Evolutionary conservation across 2,113 vertebrate genomes (phyloP), one percentile per base, ranked within the genome.

Genomic region (Tapirus terrestris): DNA sequence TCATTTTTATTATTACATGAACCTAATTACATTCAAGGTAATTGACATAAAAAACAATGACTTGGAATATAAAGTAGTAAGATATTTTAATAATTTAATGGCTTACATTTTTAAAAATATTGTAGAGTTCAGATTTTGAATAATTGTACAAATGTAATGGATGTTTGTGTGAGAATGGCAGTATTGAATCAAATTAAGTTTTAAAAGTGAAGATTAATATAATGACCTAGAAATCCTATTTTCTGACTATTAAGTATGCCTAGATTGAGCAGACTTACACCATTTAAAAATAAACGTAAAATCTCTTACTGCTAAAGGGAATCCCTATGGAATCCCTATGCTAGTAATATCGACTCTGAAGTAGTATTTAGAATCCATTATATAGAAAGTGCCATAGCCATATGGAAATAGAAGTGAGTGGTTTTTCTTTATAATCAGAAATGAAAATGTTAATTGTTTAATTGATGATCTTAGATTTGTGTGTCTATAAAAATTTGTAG

Each of bases 21-120:
- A 45, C 48, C 87, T 94, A 61, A 73, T 88, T 92, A 88, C 17
- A 61, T 63, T 85, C 2, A 20, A 77, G 11, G 16, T 93, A 72
- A 91, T 58, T 93, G 60, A 60, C 65, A 16, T 56, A 80, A 86
- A 45, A 48, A 75, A 14, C 36, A 75, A 0, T 83, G 68, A 6
- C 16, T 48, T 95, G 25, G 68, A 97, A 85, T 97, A 85, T 94
- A 77, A 96, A 56, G 27, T 67, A 90, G 21, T 95, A 84, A 61
- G 65, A 79, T 80, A 36, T 73, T 85, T 91, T 91, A 91, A 60
- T 94, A 79, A 95, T 88, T 94, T 88, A 90, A 48, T 77, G 76
- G 72, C 6, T 53, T 91, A 48, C 7, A 36, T 89, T 94, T 92
- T 91, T 2, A 1, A 29, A 93, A 82, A 82, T 93, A 45, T 53